These are phyloP conservation scores for Seira sanloemensis DNA, from an alignment of 2,888 invertebrate species.

Conservation along the genomic window DNA sequence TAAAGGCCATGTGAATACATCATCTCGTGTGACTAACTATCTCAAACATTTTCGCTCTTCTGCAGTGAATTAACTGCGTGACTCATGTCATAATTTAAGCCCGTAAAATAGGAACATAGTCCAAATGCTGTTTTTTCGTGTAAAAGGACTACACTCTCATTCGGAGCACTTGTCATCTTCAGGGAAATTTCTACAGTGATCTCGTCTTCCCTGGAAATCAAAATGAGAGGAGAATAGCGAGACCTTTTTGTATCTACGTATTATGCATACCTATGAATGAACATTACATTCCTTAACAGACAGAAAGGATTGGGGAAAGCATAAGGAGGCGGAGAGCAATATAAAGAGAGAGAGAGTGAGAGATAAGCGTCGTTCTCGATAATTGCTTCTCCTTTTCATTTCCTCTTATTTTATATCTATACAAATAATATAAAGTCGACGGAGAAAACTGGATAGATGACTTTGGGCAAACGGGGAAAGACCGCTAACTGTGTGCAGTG, in stretches of 20 bases:
- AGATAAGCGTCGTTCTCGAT: slow-evolving; percentile 10
- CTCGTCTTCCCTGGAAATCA: neutral
- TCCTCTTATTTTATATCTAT: slow-evolving; percentile 6
- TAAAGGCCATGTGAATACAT: neutral
- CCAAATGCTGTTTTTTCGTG: slow-evolving; percentile 30
- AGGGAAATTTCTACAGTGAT: neutral
- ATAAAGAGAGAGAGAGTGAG: neutral
- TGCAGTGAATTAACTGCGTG: neutral
- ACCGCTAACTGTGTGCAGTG: neutral
- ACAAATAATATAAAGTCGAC: no score
- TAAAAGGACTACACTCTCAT: neutral
- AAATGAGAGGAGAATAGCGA: neutral
- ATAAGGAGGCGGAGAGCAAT: neutral
- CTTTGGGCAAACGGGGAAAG: neutral
- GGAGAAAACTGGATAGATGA: neutral
- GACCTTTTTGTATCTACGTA: no score
- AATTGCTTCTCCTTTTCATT: slow-evolving; percentile 41
- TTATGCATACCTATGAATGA: neutral
- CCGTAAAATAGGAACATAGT: slow-evolving; percentile 37
- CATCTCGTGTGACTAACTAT: neutral
- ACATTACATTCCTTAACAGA: neutral
- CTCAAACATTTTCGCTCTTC: neutral
- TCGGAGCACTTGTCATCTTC: slow-evolving; percentile 31
- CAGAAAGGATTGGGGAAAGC: neutral
- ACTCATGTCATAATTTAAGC: slow-evolving; percentile 34